A percentile compares a stretch with the other conserved stretches of the same genome.
These are phyloP conservation scores for Erinaceus europaeus DNA, from an alignment of 2,113 vertebrate genomes.

Conservation along the genomic window DNA sequence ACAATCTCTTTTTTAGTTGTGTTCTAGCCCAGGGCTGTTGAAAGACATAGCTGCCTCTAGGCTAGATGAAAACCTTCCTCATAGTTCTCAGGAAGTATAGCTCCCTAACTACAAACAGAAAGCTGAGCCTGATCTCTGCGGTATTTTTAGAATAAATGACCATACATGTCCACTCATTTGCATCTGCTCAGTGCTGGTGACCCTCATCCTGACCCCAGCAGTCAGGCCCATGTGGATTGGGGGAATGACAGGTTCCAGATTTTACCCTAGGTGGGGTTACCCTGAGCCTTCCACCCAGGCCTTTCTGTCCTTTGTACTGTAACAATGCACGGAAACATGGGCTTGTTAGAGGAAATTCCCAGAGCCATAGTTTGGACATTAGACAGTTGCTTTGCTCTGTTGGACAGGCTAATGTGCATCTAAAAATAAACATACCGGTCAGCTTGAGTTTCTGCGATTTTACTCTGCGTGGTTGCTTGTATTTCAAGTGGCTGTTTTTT, in stretches of 20 bases:
- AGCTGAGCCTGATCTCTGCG: not conserved
- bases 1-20: not conserved
- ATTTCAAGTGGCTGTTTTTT: conserved; percentile 32
- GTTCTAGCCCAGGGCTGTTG: not conserved
- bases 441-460: conserved; percentile 6
- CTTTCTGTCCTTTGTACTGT: conserved; percentile 73
- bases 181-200: not conserved
- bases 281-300: conserved; percentile 64
- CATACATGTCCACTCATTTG: conserved; percentile 20
- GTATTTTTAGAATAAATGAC: not conserved
- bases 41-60: not conserved
- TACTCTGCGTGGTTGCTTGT: not conserved
- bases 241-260: conserved; percentile 29
- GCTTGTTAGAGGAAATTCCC: conserved; percentile 86
- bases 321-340: conserved; percentile 83
- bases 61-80: not conserved
- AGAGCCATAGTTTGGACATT: conserved; percentile 78
- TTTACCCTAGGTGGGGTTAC: conserved; percentile 38
- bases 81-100: not conserved
- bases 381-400: conserved; percentile 77
- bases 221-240: rapidly evolving
- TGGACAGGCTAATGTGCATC: conserved; percentile 8
- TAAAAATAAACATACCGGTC: conserved; percentile 69
- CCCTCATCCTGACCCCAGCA: conserved; percentile 13
- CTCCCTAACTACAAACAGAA: not conserved